Percentiles rank a stretch among this genome's conserved stretches.
Evolutionary conservation across 2,888 invertebrate species (phyloP).

Genomic region (Eilema depressum): DNA sequence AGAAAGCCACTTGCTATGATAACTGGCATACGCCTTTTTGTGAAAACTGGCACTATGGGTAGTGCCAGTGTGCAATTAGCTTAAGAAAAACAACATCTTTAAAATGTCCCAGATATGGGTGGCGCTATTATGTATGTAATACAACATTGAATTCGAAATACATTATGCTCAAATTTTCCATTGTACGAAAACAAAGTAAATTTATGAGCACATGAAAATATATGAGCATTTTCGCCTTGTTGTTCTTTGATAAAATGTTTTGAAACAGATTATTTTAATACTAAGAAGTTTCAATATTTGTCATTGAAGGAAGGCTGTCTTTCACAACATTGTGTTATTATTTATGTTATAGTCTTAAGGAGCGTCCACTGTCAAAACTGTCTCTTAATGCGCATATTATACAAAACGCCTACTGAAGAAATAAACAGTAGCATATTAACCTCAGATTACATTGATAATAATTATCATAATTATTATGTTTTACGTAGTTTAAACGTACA

Average conservation of each 20-base stretch:
- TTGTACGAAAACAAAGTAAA: conserved; percentile 6
- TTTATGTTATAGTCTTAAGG: background rate
- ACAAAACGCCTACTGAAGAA: background rate
- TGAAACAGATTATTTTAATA: conserved; percentile 17
- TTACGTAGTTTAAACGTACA: too few species aligned
- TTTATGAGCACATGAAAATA: conserved; percentile 2
- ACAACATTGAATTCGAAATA: background rate
- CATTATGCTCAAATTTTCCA: background rate
- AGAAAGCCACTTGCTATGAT: too few species aligned
- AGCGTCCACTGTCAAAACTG: background rate
- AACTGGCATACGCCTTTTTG: too few species aligned
- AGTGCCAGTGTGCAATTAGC: too few species aligned
- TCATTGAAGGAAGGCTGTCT: conserved; percentile 11
- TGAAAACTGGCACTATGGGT: too few species aligned
- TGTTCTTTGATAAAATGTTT: conserved; percentile 9
- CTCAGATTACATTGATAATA: too few species aligned
- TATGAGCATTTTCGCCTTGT: conserved; percentile 8
- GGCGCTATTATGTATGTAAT: background rate
- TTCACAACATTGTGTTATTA: conserved; percentile 2
- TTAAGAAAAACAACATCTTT: too few species aligned
- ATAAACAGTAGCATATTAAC: background rate
- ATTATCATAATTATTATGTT: background rate
- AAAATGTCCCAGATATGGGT: too few species aligned
- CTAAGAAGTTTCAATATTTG: background rate
- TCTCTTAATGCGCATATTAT: background rate